Evolutionary conservation across 1,140 invertebrate genomes (phyloP).

Genomic region (Plectrocnemia conspersa): DNA sequence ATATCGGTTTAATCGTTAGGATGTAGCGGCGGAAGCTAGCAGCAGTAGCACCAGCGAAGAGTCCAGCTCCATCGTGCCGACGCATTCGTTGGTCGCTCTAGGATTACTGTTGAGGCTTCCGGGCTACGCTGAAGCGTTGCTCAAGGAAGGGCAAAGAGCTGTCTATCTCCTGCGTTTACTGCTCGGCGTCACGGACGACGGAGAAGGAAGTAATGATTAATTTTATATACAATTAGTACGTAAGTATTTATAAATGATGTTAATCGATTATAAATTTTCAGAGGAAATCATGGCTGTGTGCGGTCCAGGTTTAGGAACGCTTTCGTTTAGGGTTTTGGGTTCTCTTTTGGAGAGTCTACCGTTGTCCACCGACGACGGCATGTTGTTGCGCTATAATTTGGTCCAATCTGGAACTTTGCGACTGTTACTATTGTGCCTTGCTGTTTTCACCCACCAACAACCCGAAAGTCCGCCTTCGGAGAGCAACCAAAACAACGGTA

Average conservation of each 20-base stretch:
- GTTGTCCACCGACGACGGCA: conserved; percentile 75
- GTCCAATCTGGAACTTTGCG: conserved; percentile 79
- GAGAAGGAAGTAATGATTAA: conserved; percentile 68
- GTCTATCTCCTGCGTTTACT: conserved; percentile 80
- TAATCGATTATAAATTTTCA: conserved; percentile 22
- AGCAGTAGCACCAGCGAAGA: conserved; percentile 37
- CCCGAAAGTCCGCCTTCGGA: conserved; percentile 43
- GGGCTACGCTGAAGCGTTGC: conserved; percentile 81
- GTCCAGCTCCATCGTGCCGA: conserved; percentile 61
- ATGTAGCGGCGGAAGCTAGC: conserved; percentile 26
- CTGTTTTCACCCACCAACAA: conserved; percentile 83
- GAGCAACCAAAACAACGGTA: conserved; percentile 38
- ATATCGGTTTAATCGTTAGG: conserved; percentile 14
- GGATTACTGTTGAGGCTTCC: conserved; percentile 82
- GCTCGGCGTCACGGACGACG: conserved; percentile 85
- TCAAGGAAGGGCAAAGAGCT: conserved; percentile 77
- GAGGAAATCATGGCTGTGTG: conserved; percentile 62
- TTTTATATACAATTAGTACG: background rate
- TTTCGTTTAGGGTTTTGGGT: conserved; percentile 83
- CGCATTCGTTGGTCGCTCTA: conserved; percentile 85
- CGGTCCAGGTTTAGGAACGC: conserved; percentile 72
- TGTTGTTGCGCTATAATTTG: conserved; percentile 70
- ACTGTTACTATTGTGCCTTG: conserved; percentile 78
- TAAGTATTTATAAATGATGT: background rate
- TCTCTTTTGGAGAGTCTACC: conserved; percentile 74